Conservation (phyloP, 2,888 invertebrate species). For the Oegoconia quadripuncta region DNA sequence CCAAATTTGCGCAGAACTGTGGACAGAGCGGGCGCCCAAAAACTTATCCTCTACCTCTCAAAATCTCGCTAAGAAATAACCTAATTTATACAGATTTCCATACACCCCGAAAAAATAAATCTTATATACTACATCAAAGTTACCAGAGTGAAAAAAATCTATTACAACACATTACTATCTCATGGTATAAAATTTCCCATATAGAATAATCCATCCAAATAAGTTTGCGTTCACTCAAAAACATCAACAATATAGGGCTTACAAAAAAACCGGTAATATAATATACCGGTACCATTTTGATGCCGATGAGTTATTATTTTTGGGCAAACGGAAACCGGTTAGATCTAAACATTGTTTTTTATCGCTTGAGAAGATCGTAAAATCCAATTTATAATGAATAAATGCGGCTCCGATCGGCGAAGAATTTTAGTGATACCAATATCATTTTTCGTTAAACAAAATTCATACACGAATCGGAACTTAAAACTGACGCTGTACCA, state of each 20-base stretch:
- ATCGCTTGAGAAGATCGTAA: slow-evolving; percentile 15
- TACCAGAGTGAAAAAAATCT: slow-evolving; percentile 48
- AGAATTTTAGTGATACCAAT: slow-evolving; percentile 29
- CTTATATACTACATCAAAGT: slow-evolving; percentile 50
- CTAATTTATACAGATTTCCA: slow-evolving; percentile 74
- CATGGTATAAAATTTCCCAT: slow-evolving; percentile 51
- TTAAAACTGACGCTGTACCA: slow-evolving; percentile 5
- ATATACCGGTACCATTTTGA: too few species aligned
- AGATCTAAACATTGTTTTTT: neutral
- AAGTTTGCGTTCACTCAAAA: slow-evolving; percentile 29
- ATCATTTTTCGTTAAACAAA: slow-evolving; percentile 17
- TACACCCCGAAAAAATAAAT: slow-evolving; percentile 65
- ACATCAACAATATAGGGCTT: slow-evolving; percentile 12
- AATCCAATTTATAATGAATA: slow-evolving; percentile 49
- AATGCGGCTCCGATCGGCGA: slow-evolving; percentile 53
- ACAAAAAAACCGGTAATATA: too few species aligned
- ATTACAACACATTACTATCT: slow-evolving; percentile 37
- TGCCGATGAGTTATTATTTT: too few species aligned
- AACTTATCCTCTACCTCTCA: slow-evolving; percentile 56
- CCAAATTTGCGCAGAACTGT: slow-evolving; percentile 57
- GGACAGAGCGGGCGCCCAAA: slow-evolving; percentile 50
- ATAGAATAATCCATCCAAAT: slow-evolving; percentile 32
- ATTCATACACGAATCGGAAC: slow-evolving; percentile 41
- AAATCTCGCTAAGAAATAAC: slow-evolving; percentile 62
- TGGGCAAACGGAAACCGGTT: neutral